Evolutionary conservation across 2,888 invertebrate genomes (phyloP).

Genomic region (Limnephilus auricula): DNA sequence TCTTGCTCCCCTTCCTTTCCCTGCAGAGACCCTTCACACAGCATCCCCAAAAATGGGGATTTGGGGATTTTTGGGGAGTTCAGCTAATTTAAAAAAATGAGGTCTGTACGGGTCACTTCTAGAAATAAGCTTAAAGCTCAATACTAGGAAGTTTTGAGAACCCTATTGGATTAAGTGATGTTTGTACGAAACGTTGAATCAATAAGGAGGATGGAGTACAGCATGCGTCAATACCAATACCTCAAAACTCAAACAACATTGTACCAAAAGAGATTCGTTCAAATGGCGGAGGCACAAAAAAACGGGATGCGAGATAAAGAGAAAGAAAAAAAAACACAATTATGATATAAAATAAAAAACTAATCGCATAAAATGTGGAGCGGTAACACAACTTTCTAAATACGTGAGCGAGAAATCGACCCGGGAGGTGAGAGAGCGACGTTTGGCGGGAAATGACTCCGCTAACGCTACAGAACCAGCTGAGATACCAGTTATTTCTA

Average conservation of each 20-base stretch:
- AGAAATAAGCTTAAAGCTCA: background rate
- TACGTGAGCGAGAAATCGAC: constrained; percentile 58
- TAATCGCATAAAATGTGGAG: constrained; percentile 55
- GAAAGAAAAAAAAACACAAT: constrained; percentile 35
- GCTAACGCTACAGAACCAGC: background rate
- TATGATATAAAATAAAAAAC: constrained; percentile 5
- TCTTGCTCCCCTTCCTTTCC: too few species aligned
- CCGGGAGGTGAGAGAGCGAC: constrained; percentile 47
- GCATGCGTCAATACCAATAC: background rate
- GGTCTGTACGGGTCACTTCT: background rate
- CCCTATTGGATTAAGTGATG: background rate
- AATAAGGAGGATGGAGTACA: background rate
- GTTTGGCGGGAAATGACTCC: background rate
- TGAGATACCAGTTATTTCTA: constrained; percentile 1
- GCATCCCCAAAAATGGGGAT: too few species aligned
- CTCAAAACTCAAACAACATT: background rate
- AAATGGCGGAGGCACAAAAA: background rate
- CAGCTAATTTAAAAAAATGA: too few species aligned
- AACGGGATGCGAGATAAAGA: constrained; percentile 27
- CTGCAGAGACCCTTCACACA: too few species aligned
- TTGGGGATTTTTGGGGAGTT: too few species aligned
- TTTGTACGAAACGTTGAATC: background rate
- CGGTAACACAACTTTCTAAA: constrained; percentile 58
- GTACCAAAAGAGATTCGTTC: background rate
- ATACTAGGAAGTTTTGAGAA: background rate